Conservation (phyloP, 2,888 invertebrate genomes). For the Plebejus argus region DNA sequence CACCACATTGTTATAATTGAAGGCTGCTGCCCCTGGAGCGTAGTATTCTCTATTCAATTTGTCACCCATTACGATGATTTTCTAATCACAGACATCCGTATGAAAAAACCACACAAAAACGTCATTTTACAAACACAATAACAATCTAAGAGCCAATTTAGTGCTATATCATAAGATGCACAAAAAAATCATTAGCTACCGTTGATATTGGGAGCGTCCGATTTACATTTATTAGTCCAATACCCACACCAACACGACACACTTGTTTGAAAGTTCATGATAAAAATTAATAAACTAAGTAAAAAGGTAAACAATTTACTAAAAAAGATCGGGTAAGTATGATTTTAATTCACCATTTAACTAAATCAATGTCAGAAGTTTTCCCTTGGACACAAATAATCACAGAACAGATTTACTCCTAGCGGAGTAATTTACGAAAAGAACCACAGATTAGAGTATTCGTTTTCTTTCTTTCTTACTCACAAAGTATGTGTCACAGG, state of each 20-base stretch:
- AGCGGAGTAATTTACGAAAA: slow-evolving; percentile 1
- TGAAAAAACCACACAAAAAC: slow-evolving; percentile 48
- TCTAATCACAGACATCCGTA: slow-evolving; percentile 51
- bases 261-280: slow-evolving; percentile 4
- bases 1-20: slow-evolving; percentile 77
- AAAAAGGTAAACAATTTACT: not conserved
- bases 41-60: slow-evolving; percentile 72
- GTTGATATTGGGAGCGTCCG: slow-evolving; percentile 64
- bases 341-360: not conserved
- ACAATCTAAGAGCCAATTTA: slow-evolving; percentile 21
- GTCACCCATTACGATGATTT: slow-evolving; percentile 63
- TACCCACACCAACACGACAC: not conserved
- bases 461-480: too few relatives aligned
- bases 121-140: slow-evolving; percentile 46
- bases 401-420: too few relatives aligned
- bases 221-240: slow-evolving; percentile 45
- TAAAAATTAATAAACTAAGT: not conserved
- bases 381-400: not conserved
- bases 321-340: not conserved
- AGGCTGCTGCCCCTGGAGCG: slow-evolving; percentile 67
- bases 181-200: slow-evolving; percentile 34
- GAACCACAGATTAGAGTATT: too few relatives aligned
- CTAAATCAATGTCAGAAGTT: too few relatives aligned
- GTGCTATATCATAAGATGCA: slow-evolving; percentile 28
- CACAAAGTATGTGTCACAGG: too few relatives aligned